Evolutionary conservation across 2,888 invertebrate species (phyloP), one percentile per base, ranked within the genome.

Genomic region (Vannuccia rotundouncinata): DNA sequence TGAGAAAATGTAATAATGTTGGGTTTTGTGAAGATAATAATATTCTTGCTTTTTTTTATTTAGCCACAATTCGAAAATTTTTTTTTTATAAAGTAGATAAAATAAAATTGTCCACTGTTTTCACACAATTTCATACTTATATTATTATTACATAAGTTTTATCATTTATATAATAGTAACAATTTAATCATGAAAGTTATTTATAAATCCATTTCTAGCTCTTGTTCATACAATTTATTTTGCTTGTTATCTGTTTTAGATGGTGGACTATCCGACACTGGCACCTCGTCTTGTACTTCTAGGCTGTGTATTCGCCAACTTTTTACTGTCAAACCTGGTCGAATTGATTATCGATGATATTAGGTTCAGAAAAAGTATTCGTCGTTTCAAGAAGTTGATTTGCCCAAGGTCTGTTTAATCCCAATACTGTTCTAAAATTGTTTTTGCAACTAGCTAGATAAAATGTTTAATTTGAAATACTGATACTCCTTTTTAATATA

Each of bases 231-330:
- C n/a, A 59, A 13, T 59, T 59, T 59, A n/a, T 13, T 13, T 59
- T 73, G 29, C 22, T 29, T 29, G 29, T 80, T 22, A 28, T 45
- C 74, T 27, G 5, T 73, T 84, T 60, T 84, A 87, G 87, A 82
- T 87, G 27, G 80, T 83, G 28, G 83, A 84, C 28, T 82, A 85
- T 2, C 86, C 86, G 5, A n/a, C 83, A 17, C 79, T 87, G 0
- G 85, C 90, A 0, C 91, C 92, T 85, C 89, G 92, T 0, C 89
- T 90, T 17, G 86, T 91, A 0, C 85, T 91, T 0, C 82, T 92
- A 0, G 90, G 89, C 0, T 83, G 92, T 27, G 91, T 88, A 2
- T 80, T 86, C 1, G 83, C 85, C 79, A 88, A 86, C 88, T 90
- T 89, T 86, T 86, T 85, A 84, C 89, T 83, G 2, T 86, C 86